Percentiles rank a stretch among this genome's conserved stretches.
phyloP scores from a whole-genome alignment of 1,140 invertebrate species.

The Leptestheria dahalacensis region DNA sequence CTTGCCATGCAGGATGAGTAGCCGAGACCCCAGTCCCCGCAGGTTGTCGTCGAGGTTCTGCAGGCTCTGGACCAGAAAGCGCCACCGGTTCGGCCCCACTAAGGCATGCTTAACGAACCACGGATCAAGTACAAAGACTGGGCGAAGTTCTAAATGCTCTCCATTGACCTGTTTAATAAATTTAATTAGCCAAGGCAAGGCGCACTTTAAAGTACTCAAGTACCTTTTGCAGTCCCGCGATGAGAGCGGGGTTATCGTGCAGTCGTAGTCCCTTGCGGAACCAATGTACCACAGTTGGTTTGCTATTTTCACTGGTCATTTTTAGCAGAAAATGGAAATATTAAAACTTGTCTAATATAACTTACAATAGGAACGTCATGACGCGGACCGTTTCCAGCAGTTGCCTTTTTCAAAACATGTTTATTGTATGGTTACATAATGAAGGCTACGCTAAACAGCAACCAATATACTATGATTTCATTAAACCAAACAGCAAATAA shows the following conservation, averaged over 20 bases:
- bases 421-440: too few species aligned
- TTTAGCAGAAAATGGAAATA: background rate
- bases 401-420: too few species aligned
- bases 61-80: constrained; percentile 50
- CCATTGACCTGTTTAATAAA: constrained; percentile 20
- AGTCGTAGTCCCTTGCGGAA: constrained; percentile 54
- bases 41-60: constrained; percentile 45
- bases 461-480: too few species aligned
- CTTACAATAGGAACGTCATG: too few species aligned
- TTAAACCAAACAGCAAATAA: too few species aligned
- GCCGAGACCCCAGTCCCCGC: constrained; percentile 37
- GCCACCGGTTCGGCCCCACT: constrained; percentile 48
- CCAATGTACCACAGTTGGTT: constrained; percentile 31
- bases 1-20: constrained; percentile 48
- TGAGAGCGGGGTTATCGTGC: constrained; percentile 55
- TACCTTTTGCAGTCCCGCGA: constrained; percentile 29
- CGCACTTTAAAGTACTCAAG: background rate
- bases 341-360: too few species aligned
- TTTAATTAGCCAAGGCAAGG: background rate
- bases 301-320: background rate
- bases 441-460: too few species aligned
- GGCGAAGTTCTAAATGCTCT: constrained; percentile 34
- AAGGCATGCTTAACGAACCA: constrained; percentile 42
- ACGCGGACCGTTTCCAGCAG: too few species aligned
- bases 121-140: constrained; percentile 51